phyloP scores from a whole-genome alignment of 2,113 vertebrate genomes.

The Montifringilla adamsi region DNA sequence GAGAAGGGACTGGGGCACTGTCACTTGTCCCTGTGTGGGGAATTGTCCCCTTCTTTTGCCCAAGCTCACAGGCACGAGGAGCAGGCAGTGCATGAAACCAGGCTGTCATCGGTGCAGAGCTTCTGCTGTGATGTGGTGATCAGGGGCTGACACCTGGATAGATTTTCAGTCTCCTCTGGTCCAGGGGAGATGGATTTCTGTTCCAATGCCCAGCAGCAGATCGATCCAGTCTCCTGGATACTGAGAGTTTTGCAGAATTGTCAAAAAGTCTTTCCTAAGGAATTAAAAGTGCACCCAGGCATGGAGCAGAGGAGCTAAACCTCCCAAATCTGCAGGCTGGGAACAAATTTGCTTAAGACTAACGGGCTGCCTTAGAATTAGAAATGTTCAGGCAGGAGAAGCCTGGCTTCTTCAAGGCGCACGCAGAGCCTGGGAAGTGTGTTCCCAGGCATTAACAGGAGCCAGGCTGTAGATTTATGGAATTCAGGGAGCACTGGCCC shows the following conservation, averaged over 20 bases:
- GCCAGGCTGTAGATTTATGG: accelerated
- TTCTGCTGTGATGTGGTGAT: not conserved
- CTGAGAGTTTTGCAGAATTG: not conserved
- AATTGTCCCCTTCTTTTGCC: not conserved
- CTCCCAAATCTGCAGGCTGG: not conserved
- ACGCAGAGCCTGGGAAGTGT: not conserved
- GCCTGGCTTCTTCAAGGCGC: not conserved
- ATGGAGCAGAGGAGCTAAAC: not conserved
- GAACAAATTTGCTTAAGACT: not conserved
- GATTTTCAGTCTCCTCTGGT: constrained; percentile 28
- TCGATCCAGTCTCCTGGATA: not conserved
- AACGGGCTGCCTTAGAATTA: accelerated
- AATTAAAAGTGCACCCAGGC: not conserved
- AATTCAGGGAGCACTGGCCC: not conserved
- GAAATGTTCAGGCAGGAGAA: not conserved
- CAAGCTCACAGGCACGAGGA: not conserved
- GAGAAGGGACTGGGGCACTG: not conserved
- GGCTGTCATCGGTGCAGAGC: not conserved
- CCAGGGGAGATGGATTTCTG: constrained; percentile 2
- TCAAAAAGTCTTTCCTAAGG: not conserved
- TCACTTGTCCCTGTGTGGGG: not conserved
- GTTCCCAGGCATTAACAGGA: not conserved
- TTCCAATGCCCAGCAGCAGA: not conserved
- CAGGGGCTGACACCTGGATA: not conserved
- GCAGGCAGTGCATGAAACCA: accelerated